Evolutionary conservation across 2,888 invertebrate species (phyloP).

Genomic region (Euproctis similis): DNA sequence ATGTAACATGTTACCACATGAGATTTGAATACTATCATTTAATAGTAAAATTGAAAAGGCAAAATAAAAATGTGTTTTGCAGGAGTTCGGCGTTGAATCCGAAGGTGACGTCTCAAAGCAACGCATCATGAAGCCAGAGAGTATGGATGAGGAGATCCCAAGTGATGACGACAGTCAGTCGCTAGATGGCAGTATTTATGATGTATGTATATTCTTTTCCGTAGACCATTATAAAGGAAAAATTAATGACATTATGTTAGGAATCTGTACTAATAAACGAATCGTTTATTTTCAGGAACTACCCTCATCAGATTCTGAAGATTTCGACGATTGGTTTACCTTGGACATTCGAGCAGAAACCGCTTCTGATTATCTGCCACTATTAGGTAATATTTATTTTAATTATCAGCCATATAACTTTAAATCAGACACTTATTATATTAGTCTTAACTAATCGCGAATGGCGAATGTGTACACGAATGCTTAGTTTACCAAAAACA

Average conservation of each 20-base stretch:
- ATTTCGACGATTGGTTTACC: slow-evolving; percentile 57
- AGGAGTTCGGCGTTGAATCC: slow-evolving; percentile 36
- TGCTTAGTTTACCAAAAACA: too few species aligned
- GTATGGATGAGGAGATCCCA: slow-evolving; percentile 54
- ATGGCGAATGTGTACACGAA: too few species aligned
- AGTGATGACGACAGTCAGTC: slow-evolving; percentile 40
- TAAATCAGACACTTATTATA: too few species aligned
- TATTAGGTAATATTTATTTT: slow-evolving; percentile 41
- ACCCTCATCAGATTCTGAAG: slow-evolving; percentile 57
- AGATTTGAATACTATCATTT: too few species aligned
- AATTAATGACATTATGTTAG: too few species aligned
- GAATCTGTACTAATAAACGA: neutral
- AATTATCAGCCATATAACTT: too few species aligned
- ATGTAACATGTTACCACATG: too few species aligned
- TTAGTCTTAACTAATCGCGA: too few species aligned
- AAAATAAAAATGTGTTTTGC: too few species aligned
- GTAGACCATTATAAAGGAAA: too few species aligned
- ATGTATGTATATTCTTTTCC: slow-evolving; percentile 27
- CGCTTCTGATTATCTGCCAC: slow-evolving; percentile 53
- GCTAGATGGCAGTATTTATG: slow-evolving; percentile 49
- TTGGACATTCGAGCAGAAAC: slow-evolving; percentile 53
- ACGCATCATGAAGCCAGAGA: slow-evolving; percentile 45
- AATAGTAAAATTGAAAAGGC: too few species aligned
- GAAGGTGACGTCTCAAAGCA: slow-evolving; percentile 25
- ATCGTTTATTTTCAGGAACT: slow-evolving; percentile 38